phyloP scores from a whole-genome alignment of 2,797 vertebrate species.

The Ara ararauna region DNA sequence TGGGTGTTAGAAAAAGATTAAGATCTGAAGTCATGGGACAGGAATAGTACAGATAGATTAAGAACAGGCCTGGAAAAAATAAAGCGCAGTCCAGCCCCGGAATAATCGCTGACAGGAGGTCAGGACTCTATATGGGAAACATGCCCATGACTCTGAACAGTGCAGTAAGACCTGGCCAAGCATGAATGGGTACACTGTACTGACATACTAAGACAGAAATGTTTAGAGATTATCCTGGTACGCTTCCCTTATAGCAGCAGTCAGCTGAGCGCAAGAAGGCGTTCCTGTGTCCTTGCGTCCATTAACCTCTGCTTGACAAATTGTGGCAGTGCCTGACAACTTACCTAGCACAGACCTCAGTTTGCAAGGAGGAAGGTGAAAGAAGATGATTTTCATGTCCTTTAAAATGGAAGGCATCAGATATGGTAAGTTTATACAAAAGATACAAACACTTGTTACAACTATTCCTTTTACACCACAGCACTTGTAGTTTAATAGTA shows the following conservation, averaged over 20 bases:
- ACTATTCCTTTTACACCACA: not conserved
- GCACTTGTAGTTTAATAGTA: not conserved
- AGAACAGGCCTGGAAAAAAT: not conserved
- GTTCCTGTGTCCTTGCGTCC: not conserved
- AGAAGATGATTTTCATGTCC: not conserved
- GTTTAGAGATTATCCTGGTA: not conserved
- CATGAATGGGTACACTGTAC: fast-evolving
- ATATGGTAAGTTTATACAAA: not conserved
- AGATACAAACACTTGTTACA: not conserved
- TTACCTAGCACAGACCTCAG: not conserved
- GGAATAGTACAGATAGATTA: not conserved
- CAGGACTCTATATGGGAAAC: fast-evolving
- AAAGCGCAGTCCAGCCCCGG: not conserved
- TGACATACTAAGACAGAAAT: not conserved
- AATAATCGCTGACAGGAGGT: not conserved
- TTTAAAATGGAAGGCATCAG: not conserved
- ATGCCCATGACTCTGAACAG: not conserved
- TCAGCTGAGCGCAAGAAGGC: not conserved
- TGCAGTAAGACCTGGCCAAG: not conserved
- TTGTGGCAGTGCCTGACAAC: not conserved
- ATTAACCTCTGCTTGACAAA: not conserved
- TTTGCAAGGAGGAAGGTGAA: not conserved
- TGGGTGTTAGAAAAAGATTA: not conserved
- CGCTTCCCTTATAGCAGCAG: not conserved
- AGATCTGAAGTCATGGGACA: not conserved